Evolutionary conservation across 2,113 vertebrate species (phyloP).

Genomic region (Fulica atra): DNA sequence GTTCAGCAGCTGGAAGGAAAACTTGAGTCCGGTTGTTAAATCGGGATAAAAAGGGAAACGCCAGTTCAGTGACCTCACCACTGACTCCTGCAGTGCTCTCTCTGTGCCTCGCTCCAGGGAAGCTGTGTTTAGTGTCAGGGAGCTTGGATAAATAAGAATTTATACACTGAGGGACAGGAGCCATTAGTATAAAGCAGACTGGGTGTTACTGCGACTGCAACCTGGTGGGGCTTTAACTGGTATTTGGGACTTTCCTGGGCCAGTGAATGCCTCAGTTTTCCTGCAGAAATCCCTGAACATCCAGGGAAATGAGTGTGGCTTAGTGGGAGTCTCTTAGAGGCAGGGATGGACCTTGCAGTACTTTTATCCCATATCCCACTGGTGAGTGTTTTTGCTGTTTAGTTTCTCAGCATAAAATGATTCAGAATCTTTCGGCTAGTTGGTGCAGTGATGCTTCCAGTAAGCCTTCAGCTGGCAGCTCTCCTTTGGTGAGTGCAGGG

Average conservation of each 20-base stretch:
- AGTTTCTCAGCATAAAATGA: fast-evolving
- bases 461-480: neutral
- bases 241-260: neutral
- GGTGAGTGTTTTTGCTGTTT: fast-evolving
- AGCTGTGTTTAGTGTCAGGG: neutral
- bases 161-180: neutral
- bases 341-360: neutral
- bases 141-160: neutral
- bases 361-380: neutral
- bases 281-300: neutral
- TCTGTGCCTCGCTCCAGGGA: neutral
- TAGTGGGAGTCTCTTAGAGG: too few relatives aligned
- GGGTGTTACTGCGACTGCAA: neutral
- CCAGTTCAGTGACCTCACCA: fast-evolving
- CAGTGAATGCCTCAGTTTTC: neutral
- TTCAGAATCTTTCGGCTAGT: neutral
- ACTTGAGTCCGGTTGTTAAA: neutral
- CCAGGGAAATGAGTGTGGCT: fast-evolving
- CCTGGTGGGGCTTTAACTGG: neutral
- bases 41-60: neutral
- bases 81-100: neutral
- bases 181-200: neutral
- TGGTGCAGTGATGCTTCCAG: fast-evolving
- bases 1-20: neutral
- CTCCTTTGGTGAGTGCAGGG: fast-evolving